These are phyloP conservation scores for Xestia sexstrigata DNA, from an alignment of 2,888 invertebrate genomes.

Conservation along the genomic window DNA sequence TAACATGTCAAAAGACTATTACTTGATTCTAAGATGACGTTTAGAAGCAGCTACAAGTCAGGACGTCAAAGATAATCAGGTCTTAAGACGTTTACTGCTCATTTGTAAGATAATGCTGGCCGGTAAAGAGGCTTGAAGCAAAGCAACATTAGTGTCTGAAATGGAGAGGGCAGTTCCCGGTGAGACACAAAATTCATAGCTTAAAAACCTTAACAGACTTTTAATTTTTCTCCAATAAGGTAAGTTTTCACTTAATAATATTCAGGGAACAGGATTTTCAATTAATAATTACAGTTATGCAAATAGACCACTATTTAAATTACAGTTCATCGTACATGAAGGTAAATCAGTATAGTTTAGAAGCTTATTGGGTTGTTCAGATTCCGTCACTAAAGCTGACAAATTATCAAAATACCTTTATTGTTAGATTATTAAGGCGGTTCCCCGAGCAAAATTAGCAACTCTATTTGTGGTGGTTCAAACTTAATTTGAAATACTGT, in stretches of 20 bases:
- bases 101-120: constrained; percentile 25
- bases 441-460: too few relatives aligned
- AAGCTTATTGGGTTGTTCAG: neutral
- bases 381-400: neutral
- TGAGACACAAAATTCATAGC: neutral
- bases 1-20: constrained; percentile 23
- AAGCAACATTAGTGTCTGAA: constrained; percentile 11
- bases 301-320: constrained; percentile 3
- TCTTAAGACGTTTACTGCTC: constrained; percentile 32
- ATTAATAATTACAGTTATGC: neutral
- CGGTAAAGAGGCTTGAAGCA: neutral
- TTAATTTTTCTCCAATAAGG: too few relatives aligned
- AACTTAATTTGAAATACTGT: too few relatives aligned
- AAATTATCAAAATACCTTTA: neutral
- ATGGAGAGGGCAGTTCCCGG: neutral
- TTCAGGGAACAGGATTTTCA: neutral
- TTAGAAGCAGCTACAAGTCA: constrained; percentile 30
- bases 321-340: neutral
- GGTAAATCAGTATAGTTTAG: neutral
- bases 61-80: constrained; percentile 29
- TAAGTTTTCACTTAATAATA: neutral
- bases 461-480: too few relatives aligned
- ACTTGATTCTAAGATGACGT: constrained; percentile 29
- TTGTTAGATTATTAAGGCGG: too few relatives aligned
- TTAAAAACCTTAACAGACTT: neutral